These are phyloP conservation scores for Matsumyia berberina DNA, from an alignment of 2,888 invertebrate genomes.

Conservation along the genomic window DNA sequence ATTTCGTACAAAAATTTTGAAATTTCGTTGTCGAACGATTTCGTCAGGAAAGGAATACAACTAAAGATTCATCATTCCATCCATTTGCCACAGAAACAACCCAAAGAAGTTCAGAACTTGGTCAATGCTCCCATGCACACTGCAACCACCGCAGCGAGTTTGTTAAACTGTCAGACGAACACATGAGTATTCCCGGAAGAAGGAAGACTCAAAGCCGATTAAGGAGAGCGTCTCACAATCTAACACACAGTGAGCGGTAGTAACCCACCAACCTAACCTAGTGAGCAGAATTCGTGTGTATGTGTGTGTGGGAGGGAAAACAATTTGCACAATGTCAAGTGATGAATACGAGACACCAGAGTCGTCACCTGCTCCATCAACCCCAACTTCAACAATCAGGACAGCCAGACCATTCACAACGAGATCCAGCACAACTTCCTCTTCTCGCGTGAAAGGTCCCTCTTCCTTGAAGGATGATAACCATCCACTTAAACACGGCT, in stretches of 20 bases:
- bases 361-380: conserved; percentile 76
- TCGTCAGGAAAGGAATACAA: not conserved
- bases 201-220: not conserved
- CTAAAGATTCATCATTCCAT: not conserved
- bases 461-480: conserved; percentile 66
- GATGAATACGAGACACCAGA: conserved; percentile 65
- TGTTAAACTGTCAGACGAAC: conserved; percentile 10
- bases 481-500: conserved; percentile 84
- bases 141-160: not conserved
- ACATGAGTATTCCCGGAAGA: not conserved
- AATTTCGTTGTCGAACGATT: conserved; percentile 2
- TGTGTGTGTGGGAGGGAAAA: conserved; percentile 15
- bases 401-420: conserved; percentile 54
- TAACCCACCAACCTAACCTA: conserved; percentile 39
- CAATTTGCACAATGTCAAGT: conserved; percentile 62
- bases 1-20: not conserved
- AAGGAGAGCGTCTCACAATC: not conserved
- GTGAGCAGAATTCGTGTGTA: not conserved
- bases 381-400: conserved; percentile 42
- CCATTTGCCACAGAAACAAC: not conserved
- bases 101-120: not conserved
- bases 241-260: conserved; percentile 16
- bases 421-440: conserved; percentile 48
- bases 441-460: conserved; percentile 57
- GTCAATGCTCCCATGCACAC: conserved; percentile 18